Evolutionary conservation across 2,888 invertebrate genomes (phyloP), one percentile per base, ranked within the genome.

Genomic region (Clepsis dumicolana): DNA sequence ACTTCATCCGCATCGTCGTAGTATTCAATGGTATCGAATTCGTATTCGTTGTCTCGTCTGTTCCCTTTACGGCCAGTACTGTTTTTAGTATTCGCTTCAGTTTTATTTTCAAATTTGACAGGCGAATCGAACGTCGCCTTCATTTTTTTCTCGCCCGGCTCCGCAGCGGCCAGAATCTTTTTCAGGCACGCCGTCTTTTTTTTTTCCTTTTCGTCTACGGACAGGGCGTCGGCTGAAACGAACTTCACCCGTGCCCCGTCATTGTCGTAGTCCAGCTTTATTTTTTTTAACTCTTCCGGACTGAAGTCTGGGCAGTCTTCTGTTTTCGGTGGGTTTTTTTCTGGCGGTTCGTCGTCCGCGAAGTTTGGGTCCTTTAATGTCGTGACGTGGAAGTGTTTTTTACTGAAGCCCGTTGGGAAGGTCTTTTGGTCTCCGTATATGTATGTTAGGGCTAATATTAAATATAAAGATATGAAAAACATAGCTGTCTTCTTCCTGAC

Each of bases 21-120:
- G 70, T 91, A 91, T 70, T 92, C 91, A 0, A 80, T 70, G 0
- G 90, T 88, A 66, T 89, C 89, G 44, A 90, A 90, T 73, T 83
- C 75, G 64, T 93, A 92, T 14, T 91, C 91, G 21, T 80, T 79
- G 0, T 75, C 76, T 5, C 88, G 78, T 35, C 88, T 79, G 3
- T 21, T 70, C 35, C 74, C 73, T 12, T 57, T 27, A 14, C 59
- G 35, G 14, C 35, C 8, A 16, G 14, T 61, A 4, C 0, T 8
- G 14, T 38, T n/a, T 16, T 32, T 32, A 44, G 66, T 71, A 12
- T 59, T 44, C 1, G 62, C 69, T 61, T 75, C 70, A 18, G 44
- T 44, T 44, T 4, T 21, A 12, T 48, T 48, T 48, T 48, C 48
- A 21, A 48, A 48, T 48, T 18, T 48, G 48, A 21, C 48, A 48